Conservation (phyloP, 2,113 vertebrate genomes). For the Muntiacus muntjak region DNA sequence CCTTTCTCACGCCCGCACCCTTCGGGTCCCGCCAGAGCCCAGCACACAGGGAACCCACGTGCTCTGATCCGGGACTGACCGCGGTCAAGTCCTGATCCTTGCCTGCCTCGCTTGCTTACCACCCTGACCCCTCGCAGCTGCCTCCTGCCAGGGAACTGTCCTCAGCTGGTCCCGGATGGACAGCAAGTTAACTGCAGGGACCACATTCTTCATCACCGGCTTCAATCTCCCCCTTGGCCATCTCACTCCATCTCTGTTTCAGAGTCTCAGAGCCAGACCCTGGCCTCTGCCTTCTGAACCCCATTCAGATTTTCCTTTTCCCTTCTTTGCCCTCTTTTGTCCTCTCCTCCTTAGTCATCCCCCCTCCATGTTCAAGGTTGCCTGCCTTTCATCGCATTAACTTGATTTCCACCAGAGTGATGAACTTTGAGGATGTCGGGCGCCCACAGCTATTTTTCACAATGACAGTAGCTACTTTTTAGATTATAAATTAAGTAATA, state of each 20-base stretch:
- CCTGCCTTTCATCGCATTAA: not conserved
- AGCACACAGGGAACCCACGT: not conserved
- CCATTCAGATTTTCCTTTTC: not conserved
- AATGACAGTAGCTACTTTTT: not conserved
- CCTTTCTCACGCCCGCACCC: not conserved
- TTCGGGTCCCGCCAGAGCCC: not conserved
- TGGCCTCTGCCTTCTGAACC: not conserved
- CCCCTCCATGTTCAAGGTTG: not conserved
- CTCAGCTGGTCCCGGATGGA: rapidly evolving
- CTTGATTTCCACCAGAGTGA: not conserved
- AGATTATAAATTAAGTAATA: not conserved
- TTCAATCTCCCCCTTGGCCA: rapidly evolving
- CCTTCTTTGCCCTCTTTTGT: not conserved
- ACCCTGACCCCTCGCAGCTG: too few relatives aligned
- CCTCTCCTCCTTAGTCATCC: not conserved
- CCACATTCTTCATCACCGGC: not conserved
- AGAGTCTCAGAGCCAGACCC: too few relatives aligned
- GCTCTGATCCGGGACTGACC: not conserved
- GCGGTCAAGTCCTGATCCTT: not conserved
- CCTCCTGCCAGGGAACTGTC: not conserved
- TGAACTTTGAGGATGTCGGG: not conserved
- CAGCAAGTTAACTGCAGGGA: rapidly evolving
- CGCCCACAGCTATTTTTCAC: not conserved
- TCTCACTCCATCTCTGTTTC: not conserved
- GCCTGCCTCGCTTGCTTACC: not conserved